These are phyloP conservation scores for Pluvianellus socialis DNA, from an alignment of 2,113 vertebrate genomes.

Conservation along the genomic window DNA sequence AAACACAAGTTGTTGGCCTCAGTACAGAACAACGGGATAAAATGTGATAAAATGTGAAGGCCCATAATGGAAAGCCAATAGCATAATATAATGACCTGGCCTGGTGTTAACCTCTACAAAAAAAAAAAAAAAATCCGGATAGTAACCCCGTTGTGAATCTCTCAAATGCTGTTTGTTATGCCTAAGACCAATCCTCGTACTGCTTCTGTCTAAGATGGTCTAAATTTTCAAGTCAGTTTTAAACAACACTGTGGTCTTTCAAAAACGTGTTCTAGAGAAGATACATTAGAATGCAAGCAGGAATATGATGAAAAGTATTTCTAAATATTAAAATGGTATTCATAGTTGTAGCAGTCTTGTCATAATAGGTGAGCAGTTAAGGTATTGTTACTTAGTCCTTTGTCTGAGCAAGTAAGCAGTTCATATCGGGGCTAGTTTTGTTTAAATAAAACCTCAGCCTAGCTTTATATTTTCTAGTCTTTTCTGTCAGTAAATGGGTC, in stretches of 20 bases:
- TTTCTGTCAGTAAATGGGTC: conserved; percentile 35
- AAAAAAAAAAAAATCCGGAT: background rate
- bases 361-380: background rate
- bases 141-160: background rate
- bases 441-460: conserved; percentile 28
- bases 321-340: background rate
- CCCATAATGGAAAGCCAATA: background rate
- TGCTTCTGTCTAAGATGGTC: background rate
- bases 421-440: background rate
- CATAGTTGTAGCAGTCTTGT: background rate
- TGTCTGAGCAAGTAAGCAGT: background rate
- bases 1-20: background rate
- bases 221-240: background rate
- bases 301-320: background rate
- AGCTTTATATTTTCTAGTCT: conserved; percentile 11
- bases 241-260: background rate
- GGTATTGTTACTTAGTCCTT: background rate
- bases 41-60: background rate
- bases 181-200: background rate
- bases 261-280: background rate
- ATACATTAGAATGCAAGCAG: background rate
- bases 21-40: background rate
- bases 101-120: background rate
- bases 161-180: background rate
- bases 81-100: background rate